Percentiles rank a stretch among this genome's conserved stretches.
These are phyloP conservation scores for Eupelmus urozonus DNA, from an alignment of 2,888 invertebrate species.

Conservation along the genomic window DNA sequence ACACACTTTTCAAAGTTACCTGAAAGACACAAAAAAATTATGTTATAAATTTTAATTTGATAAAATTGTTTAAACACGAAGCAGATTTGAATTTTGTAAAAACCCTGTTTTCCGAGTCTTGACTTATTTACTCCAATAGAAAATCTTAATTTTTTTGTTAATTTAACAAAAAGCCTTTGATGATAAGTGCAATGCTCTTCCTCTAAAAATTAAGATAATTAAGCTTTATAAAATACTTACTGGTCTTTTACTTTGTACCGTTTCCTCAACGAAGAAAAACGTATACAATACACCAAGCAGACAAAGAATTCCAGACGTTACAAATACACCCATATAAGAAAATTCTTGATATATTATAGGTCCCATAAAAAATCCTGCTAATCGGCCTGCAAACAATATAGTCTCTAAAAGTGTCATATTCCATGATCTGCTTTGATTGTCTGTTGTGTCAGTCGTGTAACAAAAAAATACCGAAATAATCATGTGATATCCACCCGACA, in stretches of 20 bases:
- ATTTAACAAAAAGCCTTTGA: too few relatives aligned
- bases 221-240: too few relatives aligned
- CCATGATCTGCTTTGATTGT: constrained; percentile 80
- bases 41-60: too few relatives aligned
- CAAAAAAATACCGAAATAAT: constrained; percentile 77
- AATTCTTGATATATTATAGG: constrained; percentile 80
- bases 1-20: constrained; percentile 77
- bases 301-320: constrained; percentile 76
- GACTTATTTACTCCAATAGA: too few relatives aligned
- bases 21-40: too few relatives aligned
- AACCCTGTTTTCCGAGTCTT: too few relatives aligned
- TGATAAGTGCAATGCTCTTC: too few relatives aligned
- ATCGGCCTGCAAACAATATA: constrained; percentile 71
- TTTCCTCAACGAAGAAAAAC: constrained; percentile 79
- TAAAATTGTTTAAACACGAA: too few relatives aligned
- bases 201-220: too few relatives aligned
- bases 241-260: constrained; percentile 68
- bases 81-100: too few relatives aligned
- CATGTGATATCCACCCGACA: constrained; percentile 68
- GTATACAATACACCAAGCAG: constrained; percentile 79
- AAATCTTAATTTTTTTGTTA: too few relatives aligned
- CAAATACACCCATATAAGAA: constrained; percentile 80
- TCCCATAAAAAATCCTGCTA: constrained; percentile 81
- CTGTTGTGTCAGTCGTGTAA: constrained; percentile 84
- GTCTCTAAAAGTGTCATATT: constrained; percentile 79